phyloP scores from a whole-genome alignment of 2,888 invertebrate species.

The Hypolimnas misippus region DNA sequence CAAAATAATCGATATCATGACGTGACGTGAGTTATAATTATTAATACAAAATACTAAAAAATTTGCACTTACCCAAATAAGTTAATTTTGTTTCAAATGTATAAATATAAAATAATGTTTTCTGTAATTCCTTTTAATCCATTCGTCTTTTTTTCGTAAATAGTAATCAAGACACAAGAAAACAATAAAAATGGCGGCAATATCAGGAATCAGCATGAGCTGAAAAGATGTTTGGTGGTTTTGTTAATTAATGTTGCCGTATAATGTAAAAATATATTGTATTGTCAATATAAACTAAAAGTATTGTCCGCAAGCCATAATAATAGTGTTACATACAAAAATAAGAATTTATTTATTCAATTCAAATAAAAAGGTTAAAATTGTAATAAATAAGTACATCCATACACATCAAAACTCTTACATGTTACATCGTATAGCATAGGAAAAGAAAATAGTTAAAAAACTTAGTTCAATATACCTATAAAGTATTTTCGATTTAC shows the following conservation, averaged over 20 bases:
- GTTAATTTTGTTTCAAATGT: conserved; percentile 11
- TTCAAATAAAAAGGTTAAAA: too few species aligned
- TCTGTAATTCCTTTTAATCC: conserved; percentile 9
- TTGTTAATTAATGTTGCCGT: conserved; percentile 33
- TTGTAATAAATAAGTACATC: too few species aligned
- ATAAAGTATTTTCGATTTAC: too few species aligned
- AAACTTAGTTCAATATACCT: too few species aligned
- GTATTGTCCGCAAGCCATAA: background rate
- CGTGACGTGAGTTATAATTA: conserved; percentile 49
- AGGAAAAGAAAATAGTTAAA: too few species aligned
- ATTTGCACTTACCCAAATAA: conserved; percentile 31
- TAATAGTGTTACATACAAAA: background rate
- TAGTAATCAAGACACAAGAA: conserved; percentile 44
- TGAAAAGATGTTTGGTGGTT: conserved; percentile 30
- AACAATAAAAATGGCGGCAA: conserved; percentile 74
- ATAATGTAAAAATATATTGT: background rate
- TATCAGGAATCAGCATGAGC: conserved; percentile 42
- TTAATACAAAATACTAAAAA: conserved; percentile 25
- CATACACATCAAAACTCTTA: too few species aligned
- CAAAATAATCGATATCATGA: conserved; percentile 57
- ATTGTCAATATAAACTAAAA: conserved; percentile 1
- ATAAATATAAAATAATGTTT: conserved; percentile 20
- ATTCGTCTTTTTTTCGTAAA: conserved; percentile 42
- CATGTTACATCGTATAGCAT: too few species aligned
- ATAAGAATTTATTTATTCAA: too few species aligned